Percentiles rank a stretch among this genome's conserved stretches.
phyloP scores from a whole-genome alignment of 2,113 vertebrate species.

The Dicrurus megarhynchus region DNA sequence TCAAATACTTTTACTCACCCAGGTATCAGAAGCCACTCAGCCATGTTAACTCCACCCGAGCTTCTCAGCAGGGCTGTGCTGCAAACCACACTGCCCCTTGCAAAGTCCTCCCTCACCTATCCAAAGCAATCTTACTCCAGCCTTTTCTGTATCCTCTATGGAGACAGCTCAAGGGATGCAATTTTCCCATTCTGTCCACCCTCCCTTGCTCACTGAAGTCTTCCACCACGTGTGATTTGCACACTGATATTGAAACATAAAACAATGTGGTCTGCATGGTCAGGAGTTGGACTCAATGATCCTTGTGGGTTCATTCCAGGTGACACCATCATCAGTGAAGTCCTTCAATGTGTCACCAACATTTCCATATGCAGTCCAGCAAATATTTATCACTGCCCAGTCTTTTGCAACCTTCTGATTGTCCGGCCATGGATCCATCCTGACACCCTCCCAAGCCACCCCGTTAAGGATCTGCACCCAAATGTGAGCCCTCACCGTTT shows the following conservation, averaged over 20 bases:
- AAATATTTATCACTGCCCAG: neutral
- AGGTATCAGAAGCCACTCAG: neutral
- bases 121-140: neutral
- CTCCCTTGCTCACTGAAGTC: neutral
- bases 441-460: neutral
- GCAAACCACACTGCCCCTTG: neutral
- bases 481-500: slow-evolving; percentile 82
- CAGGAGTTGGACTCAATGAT: neutral
- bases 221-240: neutral
- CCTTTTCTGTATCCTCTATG: neutral
- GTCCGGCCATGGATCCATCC: accelerated
- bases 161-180: neutral
- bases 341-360: neutral
- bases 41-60: accelerated
- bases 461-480: neutral
- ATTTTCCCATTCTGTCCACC: neutral
- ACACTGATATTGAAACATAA: neutral
- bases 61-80: neutral
- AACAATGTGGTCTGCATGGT: accelerated
- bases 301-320: neutral
- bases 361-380: neutral
- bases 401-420: neutral
- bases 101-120: neutral
- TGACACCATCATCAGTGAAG: neutral
- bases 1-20: neutral